Evolutionary conservation across 2,797 vertebrate genomes (phyloP).

Genomic region (Poliocrania exsul): DNA sequence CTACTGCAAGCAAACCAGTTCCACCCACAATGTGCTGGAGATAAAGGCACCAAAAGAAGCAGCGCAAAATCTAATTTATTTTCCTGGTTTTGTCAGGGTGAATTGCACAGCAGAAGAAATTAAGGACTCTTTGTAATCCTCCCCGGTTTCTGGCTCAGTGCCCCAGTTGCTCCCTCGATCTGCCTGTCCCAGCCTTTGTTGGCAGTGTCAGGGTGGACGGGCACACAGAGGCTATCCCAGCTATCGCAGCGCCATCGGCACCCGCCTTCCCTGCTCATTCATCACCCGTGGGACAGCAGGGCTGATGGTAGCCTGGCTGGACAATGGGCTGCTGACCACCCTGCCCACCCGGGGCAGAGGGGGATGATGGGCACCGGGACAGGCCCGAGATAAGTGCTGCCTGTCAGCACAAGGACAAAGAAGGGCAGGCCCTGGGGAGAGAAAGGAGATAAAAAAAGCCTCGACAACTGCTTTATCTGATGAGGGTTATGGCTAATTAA

Average conservation of each 20-base stretch:
- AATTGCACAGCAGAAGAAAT: constrained; percentile 68
- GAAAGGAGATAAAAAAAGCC: constrained; percentile 77
- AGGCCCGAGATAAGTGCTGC: constrained; percentile 82
- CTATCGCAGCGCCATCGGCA: constrained; percentile 71
- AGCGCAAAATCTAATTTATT: constrained; percentile 56
- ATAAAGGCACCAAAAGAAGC: constrained; percentile 63
- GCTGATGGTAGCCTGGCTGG: constrained; percentile 68
- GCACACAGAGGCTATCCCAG: constrained; percentile 28
- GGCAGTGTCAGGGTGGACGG: constrained; percentile 72
- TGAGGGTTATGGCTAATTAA: constrained; percentile 96
- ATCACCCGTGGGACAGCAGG: constrained; percentile 84
- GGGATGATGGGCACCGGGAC: constrained; percentile 61
- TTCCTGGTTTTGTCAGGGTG: constrained; percentile 39
- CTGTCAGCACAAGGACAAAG: constrained; percentile 88
- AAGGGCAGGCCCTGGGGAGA: constrained; percentile 89
- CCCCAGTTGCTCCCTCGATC: constrained; percentile 36
- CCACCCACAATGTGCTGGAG: constrained; percentile 12
- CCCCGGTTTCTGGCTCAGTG: constrained; percentile 57
- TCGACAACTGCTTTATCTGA: constrained; percentile 90
- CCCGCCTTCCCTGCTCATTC: constrained; percentile 80
- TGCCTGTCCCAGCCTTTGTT: constrained; percentile 80
- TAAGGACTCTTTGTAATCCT: constrained; percentile 68
- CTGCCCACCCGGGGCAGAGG: constrained; percentile 63
- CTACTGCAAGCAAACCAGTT: neutral
- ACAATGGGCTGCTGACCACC: constrained; percentile 77